Conservation (phyloP, 2,888 invertebrate species). For the Atrina japonica region DNA sequence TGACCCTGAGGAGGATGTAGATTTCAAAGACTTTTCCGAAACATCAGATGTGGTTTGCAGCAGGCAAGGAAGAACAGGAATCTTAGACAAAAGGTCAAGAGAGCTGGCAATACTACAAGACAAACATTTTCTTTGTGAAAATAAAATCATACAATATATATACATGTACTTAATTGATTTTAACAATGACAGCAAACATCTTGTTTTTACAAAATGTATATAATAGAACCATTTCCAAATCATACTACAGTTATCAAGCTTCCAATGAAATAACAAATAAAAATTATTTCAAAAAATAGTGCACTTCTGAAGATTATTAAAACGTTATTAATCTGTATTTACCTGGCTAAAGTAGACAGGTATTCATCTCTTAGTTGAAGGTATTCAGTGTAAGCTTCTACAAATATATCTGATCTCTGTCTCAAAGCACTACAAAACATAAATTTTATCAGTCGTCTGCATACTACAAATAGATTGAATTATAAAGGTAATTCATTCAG, state of each 20-base stretch:
- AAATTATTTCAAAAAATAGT: no score
- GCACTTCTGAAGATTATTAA: no score
- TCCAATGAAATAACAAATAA: no score
- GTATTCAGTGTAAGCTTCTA: constrained; percentile 88
- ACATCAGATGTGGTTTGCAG: constrained; percentile 17
- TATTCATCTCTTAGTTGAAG: constrained; percentile 87
- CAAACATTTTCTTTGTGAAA: constrained; percentile 5
- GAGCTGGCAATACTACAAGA: constrained; percentile 85
- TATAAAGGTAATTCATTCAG: no score
- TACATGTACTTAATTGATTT: neutral
- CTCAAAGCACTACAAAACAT: constrained; percentile 85
- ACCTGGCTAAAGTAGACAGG: constrained; percentile 84
- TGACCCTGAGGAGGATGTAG: constrained; percentile 23
- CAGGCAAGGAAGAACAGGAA: constrained; percentile 87
- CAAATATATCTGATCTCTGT: constrained; percentile 87
- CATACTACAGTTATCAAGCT: no score
- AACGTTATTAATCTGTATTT: no score
- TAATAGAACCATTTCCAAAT: no score
- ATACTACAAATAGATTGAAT: no score
- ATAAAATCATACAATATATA: neutral
- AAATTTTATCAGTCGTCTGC: constrained; percentile 1
- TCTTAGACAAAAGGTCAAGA: constrained; percentile 88
- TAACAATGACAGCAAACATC: neutral
- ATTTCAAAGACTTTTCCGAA: constrained; percentile 18
- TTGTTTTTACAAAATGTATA: no score